Evolutionary conservation across 2,888 invertebrate genomes (phyloP), one percentile per base, ranked within the genome.

Genomic region (Dysmachus trigonus): DNA sequence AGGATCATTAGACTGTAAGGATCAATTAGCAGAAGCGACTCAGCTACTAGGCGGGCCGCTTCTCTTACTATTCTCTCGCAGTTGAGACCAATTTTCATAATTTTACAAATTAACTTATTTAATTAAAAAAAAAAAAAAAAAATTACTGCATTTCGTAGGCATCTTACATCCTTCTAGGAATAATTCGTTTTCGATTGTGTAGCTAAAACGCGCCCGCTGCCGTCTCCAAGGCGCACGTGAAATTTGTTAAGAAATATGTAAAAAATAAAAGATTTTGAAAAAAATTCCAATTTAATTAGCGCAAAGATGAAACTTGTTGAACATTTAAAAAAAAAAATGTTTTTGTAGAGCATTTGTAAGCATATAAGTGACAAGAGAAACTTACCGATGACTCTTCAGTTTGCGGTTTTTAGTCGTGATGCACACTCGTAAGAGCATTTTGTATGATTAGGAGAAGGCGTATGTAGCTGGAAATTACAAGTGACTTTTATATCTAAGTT

Each of bases 401-500:
- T 62, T 62, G 62, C 62, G 22, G 22, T 62, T 62, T 62, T 62
- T 62, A 62, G 8, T 62, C 27, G 62, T 62, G 18, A 77, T 47
- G 47, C 47, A 77, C 47, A 77, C 35, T 76, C 47, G 77, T 77
- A 30, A 27, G 27, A 77, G 47, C 22, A 77, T 77, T 77, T 77
- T 77, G 30, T 77, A 77, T 62, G 73, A 73, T 41, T 77, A 77
- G 47, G 27, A 47, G 30, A 22, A n/a, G n/a, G 10, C 6, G 22
- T 76, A 47, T 41, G 27, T 77, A 77, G 77, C 47, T 5, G 51
- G 27, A 51, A 77, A 47, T 77, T 41, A 51, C 41, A 77, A 76
- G 33, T 41, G 77, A 77, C 77, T 77, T 77, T 77, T 77, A 77
- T 77, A 77, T 77, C 30, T 27, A 77, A 77, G 41, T 27, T 47